These are phyloP conservation scores for Cricetomys ansorgei DNA, from an alignment of 2,113 vertebrate genomes.

Conservation along the genomic window DNA sequence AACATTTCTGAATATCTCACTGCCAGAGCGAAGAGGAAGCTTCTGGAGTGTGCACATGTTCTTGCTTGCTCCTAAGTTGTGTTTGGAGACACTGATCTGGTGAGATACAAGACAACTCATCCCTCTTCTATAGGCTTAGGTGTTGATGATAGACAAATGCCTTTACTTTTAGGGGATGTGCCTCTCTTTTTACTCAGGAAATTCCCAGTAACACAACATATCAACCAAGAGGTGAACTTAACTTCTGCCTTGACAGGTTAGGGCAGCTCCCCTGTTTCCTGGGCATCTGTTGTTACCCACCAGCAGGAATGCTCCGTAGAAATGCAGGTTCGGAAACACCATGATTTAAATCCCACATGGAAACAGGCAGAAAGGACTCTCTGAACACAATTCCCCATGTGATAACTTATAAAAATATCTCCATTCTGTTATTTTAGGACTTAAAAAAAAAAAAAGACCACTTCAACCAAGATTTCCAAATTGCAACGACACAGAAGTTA, in stretches of 20 bases:
- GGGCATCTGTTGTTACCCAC: background rate
- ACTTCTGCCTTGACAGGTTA: background rate
- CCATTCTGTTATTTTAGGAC: background rate
- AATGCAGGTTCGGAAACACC: background rate
- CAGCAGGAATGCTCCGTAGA: background rate
- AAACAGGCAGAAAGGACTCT: background rate
- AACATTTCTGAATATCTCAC: conserved; percentile 29
- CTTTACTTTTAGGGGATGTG: background rate
- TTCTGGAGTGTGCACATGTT: background rate
- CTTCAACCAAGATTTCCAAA: background rate
- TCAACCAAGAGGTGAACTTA: background rate
- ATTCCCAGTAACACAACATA: background rate
- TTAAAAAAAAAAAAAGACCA: no score
- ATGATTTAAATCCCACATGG: background rate
- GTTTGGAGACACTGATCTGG: background rate
- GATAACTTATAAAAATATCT: background rate
- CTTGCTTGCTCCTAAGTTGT: background rate
- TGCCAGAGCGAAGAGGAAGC: background rate
- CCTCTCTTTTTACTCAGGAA: background rate
- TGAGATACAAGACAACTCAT: background rate
- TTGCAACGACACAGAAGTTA: background rate
- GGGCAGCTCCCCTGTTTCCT: background rate
- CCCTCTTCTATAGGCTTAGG: background rate
- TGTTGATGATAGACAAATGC: background rate
- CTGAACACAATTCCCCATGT: background rate